Evolutionary conservation across 2,797 vertebrate genomes (phyloP), one percentile per base, ranked within the genome.

Genomic region (Argentina silus): DNA sequence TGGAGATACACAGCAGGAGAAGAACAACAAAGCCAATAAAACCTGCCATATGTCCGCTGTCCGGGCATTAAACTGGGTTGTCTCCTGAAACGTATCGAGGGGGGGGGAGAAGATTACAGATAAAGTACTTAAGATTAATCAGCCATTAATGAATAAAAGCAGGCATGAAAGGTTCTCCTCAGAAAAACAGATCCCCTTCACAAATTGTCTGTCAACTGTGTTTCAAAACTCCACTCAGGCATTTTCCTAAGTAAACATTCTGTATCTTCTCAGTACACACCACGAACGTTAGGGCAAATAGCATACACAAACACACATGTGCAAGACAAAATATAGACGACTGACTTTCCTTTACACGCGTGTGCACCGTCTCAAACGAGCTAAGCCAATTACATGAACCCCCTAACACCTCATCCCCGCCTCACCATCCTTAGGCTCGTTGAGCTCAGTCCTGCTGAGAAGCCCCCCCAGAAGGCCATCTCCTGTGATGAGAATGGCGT

Each of bases 91-190:
- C 83, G 66, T 87, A 62, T 82, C 67, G 21, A 56, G 76, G 68
- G 82, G 73, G 62, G 43, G 57, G 68, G 74, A n/a, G n/a, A n/a
- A 61, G 88, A 88, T 90, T 90, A 90, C 60, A 36, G 68, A 19
- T 85, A 91, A 91, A 86, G 86, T 81, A 50, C 86, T 93, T 90
- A 89, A 51, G 79, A 50, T 85, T 80, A 78, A 88, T 87, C 86
- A 81, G 82, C 74, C 76, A 61, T 79, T 64, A 44, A 74, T 77
- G 73, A 53, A 78, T 45, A 78, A 69, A 77, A 17, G 27, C 62
- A 3, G 8, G 69, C 62, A 55, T 8, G 57, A 79, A 68, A 70
- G 27, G 21, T 8, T 42, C 19, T 48, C 53, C 7, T 50, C 47
- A 70, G 19, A 47, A 75, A 78, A 80, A 74, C 59, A 73, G 65